Base-by-base conservation (phyloP, 1,140 invertebrate genomes). In the Drosophila insularis region DNA sequence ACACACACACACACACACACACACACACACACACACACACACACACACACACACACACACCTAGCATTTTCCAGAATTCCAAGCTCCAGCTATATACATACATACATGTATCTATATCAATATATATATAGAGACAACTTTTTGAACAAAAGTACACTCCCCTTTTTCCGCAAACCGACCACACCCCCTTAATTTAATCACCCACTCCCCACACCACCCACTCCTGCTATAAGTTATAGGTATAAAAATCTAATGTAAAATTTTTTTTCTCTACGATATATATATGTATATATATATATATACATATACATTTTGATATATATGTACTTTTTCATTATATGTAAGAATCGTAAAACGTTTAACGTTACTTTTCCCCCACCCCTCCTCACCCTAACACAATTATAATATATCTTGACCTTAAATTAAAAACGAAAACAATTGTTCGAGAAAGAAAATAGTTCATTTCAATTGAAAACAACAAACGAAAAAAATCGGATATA, bases 261-360 rank as follows among this genome's bases (percentile, higher is more conserved):
- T 50, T 50, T 50, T 17, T 21, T 50, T 43, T n/a, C 35, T 37
- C 11, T 37, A 37, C 11, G 3, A 4, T 13, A 37, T 11, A 35
- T 8, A 32, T 31, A 46, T 62, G 46, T 62, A 62, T 27, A 27
- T 61, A 61, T 61, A 43, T 61, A 14, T 32, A 50, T 54, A 37
- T 59, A 31, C 39, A 50, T 54, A 37, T 59, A 31, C 39, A 27
- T 27, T 43, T 23, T 40, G 3, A 60, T 40, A 40, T 60, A 14
- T 37, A 62, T 35, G 46, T 46, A 19, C 4, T 19, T 37, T 73
- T 76, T 75, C 46, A 59, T 43, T 58, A 63, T 37, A 63, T 71
- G 59, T 40, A 50, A 50, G 43, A 50, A 50, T 50, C 43, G 17
- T 21, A 50, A 50, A 50, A 50, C 43, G 43, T 50, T 50, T 50